Percentiles rank a stretch among this genome's conserved stretches.
phyloP scores from a whole-genome alignment of 1,140 invertebrate species.

The Diprion similis region DNA sequence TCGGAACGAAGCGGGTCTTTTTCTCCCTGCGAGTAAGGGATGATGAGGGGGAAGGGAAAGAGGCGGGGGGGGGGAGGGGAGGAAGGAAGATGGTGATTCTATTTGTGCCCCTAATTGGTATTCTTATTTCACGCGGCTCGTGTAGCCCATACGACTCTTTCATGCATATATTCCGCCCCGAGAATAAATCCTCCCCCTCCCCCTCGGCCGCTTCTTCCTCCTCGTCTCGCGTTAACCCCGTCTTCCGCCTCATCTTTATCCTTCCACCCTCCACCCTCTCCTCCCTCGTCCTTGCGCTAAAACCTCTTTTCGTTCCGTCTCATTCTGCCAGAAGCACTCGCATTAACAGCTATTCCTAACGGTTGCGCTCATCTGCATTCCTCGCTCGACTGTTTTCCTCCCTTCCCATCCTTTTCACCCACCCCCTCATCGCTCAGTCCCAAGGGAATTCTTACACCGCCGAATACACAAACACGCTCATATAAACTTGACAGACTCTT shows the following conservation, averaged over 20 bases:
- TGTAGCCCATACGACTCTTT: slow-evolving; percentile 1
- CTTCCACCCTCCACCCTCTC: not conserved
- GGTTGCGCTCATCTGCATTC: not conserved
- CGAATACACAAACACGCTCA: too few species aligned
- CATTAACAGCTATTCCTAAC: slow-evolving; percentile 7
- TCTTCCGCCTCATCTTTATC: not conserved
- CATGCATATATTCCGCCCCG: slow-evolving; percentile 14
- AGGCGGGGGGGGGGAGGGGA: not conserved
- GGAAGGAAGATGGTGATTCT: slow-evolving; percentile 11
- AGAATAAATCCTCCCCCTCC: not conserved
- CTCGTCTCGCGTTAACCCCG: not conserved
- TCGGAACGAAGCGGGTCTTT: not conserved
- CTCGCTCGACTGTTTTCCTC: not conserved
- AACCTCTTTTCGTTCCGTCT: not conserved
- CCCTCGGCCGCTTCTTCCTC: not conserved
- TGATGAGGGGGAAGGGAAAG: not conserved
- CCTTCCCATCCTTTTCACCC: not conserved
- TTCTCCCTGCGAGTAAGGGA: too few species aligned
- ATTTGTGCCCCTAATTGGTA: slow-evolving; percentile 14
- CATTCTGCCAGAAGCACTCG: not conserved
- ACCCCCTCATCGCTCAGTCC: not conserved
- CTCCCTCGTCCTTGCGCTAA: not conserved
- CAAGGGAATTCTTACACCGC: too few species aligned
- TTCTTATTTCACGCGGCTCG: slow-evolving; percentile 10
- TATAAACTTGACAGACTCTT: too few species aligned